Percentiles rank a stretch among this genome's conserved stretches.
These are phyloP conservation scores for Hirudinaria manillensis DNA, from an alignment of 2,888 invertebrate species.

Conservation along the genomic window DNA sequence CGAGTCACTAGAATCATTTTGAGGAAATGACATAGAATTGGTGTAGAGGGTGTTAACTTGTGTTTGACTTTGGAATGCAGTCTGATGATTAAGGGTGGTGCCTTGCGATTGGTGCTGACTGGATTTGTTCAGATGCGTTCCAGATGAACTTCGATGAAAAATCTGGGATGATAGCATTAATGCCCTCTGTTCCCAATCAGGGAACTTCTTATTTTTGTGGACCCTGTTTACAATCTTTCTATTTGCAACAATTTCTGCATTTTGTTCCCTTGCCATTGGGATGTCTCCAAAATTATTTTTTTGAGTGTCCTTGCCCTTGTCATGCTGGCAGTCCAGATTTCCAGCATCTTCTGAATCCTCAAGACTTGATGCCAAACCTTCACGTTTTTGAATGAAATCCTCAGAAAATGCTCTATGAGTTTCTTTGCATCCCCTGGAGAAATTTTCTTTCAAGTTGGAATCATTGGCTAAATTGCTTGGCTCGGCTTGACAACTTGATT, in stretches of 20 bases:
- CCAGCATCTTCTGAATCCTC: slow-evolving; percentile 5
- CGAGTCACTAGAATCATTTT: background rate
- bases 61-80: background rate
- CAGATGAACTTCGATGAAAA: background rate
- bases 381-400: no score
- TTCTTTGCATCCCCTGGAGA: background rate
- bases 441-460: background rate
- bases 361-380: background rate
- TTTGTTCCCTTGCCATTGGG: no score
- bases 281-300: background rate
- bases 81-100: background rate
- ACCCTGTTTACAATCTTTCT: no score
- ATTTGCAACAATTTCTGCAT: no score
- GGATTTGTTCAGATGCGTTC: background rate
- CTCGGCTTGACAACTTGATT: background rate
- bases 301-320: background rate
- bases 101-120: background rate
- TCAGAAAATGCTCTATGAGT: no score
- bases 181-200: background rate
- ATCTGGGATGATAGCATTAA: slow-evolving; percentile 2
- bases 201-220: background rate
- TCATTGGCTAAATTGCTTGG: background rate
- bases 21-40: background rate
- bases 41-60: background rate
- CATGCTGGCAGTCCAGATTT: background rate